These are phyloP conservation scores for Scomber scombrus DNA, from an alignment of 2,113 vertebrate genomes.

Conservation along the genomic window DNA sequence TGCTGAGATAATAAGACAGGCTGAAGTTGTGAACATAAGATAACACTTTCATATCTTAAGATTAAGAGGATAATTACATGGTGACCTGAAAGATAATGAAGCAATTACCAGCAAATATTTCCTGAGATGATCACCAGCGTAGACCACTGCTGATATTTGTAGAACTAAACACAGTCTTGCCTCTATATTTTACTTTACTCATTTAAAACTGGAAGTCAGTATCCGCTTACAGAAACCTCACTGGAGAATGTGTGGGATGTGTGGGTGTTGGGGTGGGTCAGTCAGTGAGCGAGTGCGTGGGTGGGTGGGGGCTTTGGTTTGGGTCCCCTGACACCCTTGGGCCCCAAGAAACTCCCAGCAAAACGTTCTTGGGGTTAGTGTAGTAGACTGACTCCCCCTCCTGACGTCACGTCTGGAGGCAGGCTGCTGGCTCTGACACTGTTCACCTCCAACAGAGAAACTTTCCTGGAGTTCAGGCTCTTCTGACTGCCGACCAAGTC, in stretches of 20 bases:
- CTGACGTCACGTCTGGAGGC: conserved; percentile 93
- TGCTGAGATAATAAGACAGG: no score
- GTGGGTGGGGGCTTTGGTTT: conserved; percentile 34
- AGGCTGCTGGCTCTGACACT: conserved; percentile 84
- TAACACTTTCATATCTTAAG: no score
- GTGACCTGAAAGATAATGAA: no score
- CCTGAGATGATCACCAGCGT: not conserved
- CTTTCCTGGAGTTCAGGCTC: conserved; percentile 84
- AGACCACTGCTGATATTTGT: no score
- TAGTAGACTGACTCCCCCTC: conserved; percentile 52
- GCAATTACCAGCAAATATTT: no score
- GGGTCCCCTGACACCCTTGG: conserved; percentile 45
- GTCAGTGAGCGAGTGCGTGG: not conserved
- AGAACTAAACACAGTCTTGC: not conserved
- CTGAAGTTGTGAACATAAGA: no score
- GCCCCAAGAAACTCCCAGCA: conserved; percentile 41
- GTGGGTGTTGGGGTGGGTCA: conserved; percentile 18
- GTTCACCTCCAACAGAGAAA: conserved; percentile 79
- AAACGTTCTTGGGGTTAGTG: conserved; percentile 34
- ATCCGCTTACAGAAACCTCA: conserved; percentile 10
- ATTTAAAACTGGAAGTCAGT: conserved; percentile 16
- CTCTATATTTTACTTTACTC: not conserved
- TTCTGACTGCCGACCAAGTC: conserved; percentile 50
- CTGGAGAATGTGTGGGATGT: conserved; percentile 16
- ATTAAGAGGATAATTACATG: no score